These are phyloP conservation scores for Poeciliopsis gracilis DNA, from an alignment of 2,797 vertebrate species.

Conservation along the genomic window DNA sequence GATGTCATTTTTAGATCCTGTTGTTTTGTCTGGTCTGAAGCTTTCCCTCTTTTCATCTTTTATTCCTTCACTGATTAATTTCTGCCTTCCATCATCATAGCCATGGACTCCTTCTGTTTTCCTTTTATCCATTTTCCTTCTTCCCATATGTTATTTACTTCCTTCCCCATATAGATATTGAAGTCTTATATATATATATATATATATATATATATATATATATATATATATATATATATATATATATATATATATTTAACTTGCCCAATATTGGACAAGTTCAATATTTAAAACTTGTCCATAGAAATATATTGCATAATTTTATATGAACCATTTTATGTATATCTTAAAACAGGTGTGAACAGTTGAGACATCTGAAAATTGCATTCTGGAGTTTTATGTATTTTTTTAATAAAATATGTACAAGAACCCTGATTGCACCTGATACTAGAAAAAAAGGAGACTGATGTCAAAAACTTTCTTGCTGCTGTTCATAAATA, in stretches of 20 bases:
- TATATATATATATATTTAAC: too few relatives aligned
- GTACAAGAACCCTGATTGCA: neutral
- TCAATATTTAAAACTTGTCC: neutral
- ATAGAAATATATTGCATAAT: neutral
- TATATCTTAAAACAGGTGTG: neutral
- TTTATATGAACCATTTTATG: neutral
- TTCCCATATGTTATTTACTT: neutral
- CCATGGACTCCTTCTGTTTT: neutral
- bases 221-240: too few relatives aligned
- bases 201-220: too few relatives aligned
- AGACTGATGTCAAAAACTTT: constrained; percentile 27
- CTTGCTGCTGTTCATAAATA: constrained; percentile 49
- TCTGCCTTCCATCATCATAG: neutral
- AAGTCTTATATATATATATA: too few relatives aligned
- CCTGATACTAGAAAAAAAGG: constrained; percentile 25
- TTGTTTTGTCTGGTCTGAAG: constrained; percentile 51
- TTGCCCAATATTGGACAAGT: neutral
- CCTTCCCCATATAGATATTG: neutral
- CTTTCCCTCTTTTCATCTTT: constrained; percentile 10
- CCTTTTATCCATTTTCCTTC: neutral
- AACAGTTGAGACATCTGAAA: neutral
- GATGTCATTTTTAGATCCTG: constrained; percentile 40
- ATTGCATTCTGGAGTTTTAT: neutral
- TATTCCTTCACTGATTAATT: neutral
- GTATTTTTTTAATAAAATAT: constrained; percentile 5